A percentile compares a stretch with the other conserved stretches of the same genome.
Conservation (phyloP, 2,797 vertebrate species). For the Pempheris klunzingeri region DNA sequence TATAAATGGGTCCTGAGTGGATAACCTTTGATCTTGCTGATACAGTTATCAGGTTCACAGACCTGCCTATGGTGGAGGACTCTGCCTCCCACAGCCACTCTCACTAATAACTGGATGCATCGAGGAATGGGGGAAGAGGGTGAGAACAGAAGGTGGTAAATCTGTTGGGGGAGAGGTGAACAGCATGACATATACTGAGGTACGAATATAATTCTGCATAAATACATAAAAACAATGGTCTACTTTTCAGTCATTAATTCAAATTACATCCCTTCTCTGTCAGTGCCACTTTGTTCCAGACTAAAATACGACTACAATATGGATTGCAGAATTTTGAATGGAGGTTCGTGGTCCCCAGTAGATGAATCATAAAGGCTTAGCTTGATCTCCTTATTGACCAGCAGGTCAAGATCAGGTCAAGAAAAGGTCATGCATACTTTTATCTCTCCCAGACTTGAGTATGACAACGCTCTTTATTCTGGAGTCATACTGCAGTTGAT, state of each 20-base stretch:
- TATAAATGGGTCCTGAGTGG: constrained; percentile 63
- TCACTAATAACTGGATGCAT: constrained; percentile 30
- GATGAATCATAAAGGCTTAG: not conserved
- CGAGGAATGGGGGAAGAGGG: constrained; percentile 18
- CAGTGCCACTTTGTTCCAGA: not conserved
- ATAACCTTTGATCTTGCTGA: constrained; percentile 68
- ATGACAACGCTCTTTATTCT: too few species aligned
- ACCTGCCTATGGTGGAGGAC: constrained; percentile 50
- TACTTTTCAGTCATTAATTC: not conserved
- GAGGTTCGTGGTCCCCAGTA: not conserved
- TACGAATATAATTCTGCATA: constrained; percentile 9
- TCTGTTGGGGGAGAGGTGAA: constrained; percentile 23
- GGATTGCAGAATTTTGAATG: not conserved
- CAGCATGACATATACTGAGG: constrained; percentile 9
- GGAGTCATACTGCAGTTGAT: too few species aligned
- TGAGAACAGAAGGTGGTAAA: constrained; percentile 58
- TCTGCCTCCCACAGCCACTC: constrained; percentile 61
- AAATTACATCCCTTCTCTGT: not conserved
- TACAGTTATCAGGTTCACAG: constrained; percentile 59
- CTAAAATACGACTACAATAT: not conserved
- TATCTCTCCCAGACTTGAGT: too few species aligned
- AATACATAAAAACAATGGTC: not conserved
- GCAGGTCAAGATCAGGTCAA: too few species aligned
- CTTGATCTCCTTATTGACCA: too few species aligned
- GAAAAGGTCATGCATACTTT: too few species aligned